Conservation (phyloP, 64 coral and sea anemone genomes). For the Pocillopora verrucosa region DNA sequence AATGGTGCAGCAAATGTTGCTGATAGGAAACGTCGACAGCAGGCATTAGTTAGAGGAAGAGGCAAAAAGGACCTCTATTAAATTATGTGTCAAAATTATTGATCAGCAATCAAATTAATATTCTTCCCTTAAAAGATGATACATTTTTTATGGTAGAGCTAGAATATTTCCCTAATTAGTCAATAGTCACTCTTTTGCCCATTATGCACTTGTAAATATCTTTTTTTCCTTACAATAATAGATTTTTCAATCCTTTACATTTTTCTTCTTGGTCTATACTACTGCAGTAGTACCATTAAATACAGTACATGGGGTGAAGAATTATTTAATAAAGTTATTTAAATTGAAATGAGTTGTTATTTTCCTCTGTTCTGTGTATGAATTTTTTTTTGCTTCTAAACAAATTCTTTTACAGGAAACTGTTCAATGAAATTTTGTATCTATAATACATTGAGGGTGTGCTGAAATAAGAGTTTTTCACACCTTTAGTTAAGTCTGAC, state of each 20-base stretch:
- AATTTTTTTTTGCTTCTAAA: neutral
- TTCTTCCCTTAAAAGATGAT: neutral
- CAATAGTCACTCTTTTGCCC: neutral
- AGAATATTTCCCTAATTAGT: neutral
- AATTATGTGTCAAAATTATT: neutral
- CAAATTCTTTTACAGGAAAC: neutral
- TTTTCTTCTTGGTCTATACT: neutral
- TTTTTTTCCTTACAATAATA: neutral
- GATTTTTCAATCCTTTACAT: neutral
- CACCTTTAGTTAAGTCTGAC: neutral
- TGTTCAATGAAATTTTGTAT: neutral
- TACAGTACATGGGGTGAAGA: neutral
- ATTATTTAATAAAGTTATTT: conserved; percentile 48
- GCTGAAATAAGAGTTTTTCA: neutral
- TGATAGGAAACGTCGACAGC: conserved; percentile 72
- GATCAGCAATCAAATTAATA: neutral
- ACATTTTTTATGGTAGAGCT: conserved; percentile 9
- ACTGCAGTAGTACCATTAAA: neutral
- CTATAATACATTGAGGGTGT: neutral
- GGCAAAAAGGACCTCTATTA: conserved; percentile 63
- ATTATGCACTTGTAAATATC: conserved; percentile 16
- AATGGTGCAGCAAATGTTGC: conserved; percentile 74
- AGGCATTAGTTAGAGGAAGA: conserved; percentile 82
- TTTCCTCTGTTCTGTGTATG: neutral
- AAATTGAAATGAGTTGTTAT: neutral